These are phyloP conservation scores for Acrobasis suavella DNA, from an alignment of 2,888 invertebrate species.

Conservation along the genomic window DNA sequence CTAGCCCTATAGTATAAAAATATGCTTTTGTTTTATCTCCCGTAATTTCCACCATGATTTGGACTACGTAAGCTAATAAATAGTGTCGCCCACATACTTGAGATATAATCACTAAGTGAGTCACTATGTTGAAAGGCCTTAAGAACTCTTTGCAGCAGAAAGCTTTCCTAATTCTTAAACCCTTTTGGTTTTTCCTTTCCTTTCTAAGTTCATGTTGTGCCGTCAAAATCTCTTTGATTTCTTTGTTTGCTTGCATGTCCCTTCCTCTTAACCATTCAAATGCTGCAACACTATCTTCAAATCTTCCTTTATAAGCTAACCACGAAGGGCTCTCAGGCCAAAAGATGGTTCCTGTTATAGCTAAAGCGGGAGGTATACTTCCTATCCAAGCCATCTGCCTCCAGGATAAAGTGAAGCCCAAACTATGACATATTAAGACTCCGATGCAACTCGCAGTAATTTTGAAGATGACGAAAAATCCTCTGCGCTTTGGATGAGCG, in stretches of 20 bases:
- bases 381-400: slow-evolving; percentile 31
- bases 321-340: slow-evolving; percentile 38
- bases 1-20: slow-evolving; percentile 31
- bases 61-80: slow-evolving; percentile 32
- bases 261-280: slow-evolving; percentile 35
- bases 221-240: background rate
- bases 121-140: slow-evolving; percentile 29
- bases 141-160: slow-evolving; percentile 25
- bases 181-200: background rate
- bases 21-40: slow-evolving; percentile 30
- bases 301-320: slow-evolving; percentile 35
- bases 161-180: background rate
- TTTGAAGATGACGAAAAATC: slow-evolving; percentile 34
- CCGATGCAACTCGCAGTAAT: slow-evolving; percentile 31
- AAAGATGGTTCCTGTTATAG: slow-evolving; percentile 24
- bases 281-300: slow-evolving; percentile 29
- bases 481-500: slow-evolving; percentile 35
- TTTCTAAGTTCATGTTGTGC: slow-evolving; percentile 2
- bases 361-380: slow-evolving; percentile 30
- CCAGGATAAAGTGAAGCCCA: slow-evolving; percentile 31
- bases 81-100: slow-evolving; percentile 34
- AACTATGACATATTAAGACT: slow-evolving; percentile 33
- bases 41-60: slow-evolving; percentile 33
- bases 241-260: slow-evolving; percentile 5
- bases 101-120: slow-evolving; percentile 27